Percentiles rank a stretch among this genome's conserved stretches.
Conservation (phyloP, 2,888 invertebrate species). For the Drosophila longiperda region DNA sequence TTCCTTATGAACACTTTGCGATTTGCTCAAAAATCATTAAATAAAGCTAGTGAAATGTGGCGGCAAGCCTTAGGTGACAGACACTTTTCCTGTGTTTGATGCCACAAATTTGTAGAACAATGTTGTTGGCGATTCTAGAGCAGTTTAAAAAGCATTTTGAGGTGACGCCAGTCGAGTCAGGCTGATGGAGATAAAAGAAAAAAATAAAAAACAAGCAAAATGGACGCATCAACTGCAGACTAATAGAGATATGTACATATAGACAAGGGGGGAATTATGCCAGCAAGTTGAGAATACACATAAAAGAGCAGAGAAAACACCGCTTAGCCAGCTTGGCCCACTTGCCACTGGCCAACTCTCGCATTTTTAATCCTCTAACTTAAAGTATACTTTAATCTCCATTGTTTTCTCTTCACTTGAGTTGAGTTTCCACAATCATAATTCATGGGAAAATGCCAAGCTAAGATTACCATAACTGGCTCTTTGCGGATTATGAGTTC, state of each 20-base stretch:
- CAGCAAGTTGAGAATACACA: constrained; percentile 42
- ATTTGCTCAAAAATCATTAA: constrained; percentile 37
- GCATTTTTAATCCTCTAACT: constrained; percentile 10
- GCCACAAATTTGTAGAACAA: constrained; percentile 23
- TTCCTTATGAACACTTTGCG: constrained; percentile 43
- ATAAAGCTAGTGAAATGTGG: constrained; percentile 57
- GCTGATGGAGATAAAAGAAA: constrained; percentile 33
- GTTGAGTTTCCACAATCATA: constrained; percentile 18
- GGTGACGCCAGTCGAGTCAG: constrained; percentile 46
- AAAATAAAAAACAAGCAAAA: constrained; percentile 37
- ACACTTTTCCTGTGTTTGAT: constrained; percentile 41
- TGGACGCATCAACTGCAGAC: constrained; percentile 16
- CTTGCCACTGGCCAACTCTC: constrained; percentile 7
- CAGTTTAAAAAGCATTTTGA: constrained; percentile 42
- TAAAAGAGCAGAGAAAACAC: constrained; percentile 29
- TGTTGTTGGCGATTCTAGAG: constrained; percentile 26
- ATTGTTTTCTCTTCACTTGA: constrained; percentile 20
- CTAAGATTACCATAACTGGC: constrained; percentile 1
- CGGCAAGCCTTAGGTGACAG: constrained; percentile 37
- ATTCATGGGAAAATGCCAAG: constrained; percentile 10
- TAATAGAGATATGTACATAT: not conserved
- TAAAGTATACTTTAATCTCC: not conserved
- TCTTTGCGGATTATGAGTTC: not conserved
- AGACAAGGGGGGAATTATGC: not conserved
- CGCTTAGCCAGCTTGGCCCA: not conserved